Conservation (phyloP, 2,113 vertebrate genomes). For the Petromus typicus region DNA sequence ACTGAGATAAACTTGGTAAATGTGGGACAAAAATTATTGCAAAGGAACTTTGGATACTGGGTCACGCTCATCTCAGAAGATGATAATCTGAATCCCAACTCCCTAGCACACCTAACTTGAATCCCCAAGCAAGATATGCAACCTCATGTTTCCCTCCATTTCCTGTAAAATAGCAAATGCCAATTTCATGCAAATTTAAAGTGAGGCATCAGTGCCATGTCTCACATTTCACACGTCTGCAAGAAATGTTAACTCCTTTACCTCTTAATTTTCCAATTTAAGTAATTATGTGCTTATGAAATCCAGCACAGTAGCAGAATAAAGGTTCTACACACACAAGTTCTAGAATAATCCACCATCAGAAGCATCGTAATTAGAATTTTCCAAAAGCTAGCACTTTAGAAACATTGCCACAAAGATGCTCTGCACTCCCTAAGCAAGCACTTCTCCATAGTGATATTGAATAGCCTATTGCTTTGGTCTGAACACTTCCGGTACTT, state of each 20-base stretch:
- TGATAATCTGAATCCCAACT: background rate
- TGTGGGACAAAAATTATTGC: background rate
- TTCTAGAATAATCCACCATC: background rate
- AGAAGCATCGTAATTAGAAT: background rate
- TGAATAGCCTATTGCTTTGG: background rate
- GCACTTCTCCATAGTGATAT: background rate
- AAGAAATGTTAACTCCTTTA: background rate
- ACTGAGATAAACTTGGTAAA: background rate
- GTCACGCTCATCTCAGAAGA: background rate
- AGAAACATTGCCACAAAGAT: background rate
- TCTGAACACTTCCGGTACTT: background rate
- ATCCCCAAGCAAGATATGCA: background rate
- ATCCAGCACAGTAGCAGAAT: background rate
- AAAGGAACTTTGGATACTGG: background rate
- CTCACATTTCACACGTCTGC: background rate
- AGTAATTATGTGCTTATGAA: background rate
- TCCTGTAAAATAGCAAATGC: background rate
- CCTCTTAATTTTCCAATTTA: background rate
- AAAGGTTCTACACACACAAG: background rate
- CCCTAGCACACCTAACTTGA: background rate
- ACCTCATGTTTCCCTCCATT: background rate
- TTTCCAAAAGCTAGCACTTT: background rate
- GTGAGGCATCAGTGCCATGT: background rate
- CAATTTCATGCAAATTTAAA: background rate
- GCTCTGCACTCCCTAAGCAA: background rate